phyloP scores from a whole-genome alignment of 2,113 vertebrate genomes.

The Protobothrops mucrosquamatus region DNA sequence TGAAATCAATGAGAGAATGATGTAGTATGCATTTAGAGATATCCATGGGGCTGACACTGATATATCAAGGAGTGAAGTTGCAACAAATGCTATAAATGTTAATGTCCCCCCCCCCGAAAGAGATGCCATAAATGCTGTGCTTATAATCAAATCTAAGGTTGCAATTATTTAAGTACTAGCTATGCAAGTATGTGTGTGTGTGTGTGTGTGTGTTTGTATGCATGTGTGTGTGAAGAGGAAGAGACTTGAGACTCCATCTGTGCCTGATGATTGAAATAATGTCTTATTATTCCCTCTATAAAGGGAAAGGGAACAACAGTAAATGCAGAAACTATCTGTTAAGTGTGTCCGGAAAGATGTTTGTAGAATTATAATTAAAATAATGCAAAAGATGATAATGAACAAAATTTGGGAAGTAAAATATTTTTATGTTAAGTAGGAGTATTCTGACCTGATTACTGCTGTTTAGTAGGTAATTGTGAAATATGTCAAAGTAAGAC shows the following conservation, averaged over 20 bases:
- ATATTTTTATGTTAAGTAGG: not conserved
- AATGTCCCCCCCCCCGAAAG: not conserved
- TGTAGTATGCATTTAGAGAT: not conserved
- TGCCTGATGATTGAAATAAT: not conserved
- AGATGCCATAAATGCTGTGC: not conserved
- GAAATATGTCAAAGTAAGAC: not conserved
- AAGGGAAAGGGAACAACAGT: not conserved
- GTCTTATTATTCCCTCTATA: not conserved
- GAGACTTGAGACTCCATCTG: not conserved
- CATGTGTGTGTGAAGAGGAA: not conserved
- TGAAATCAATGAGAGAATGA: not conserved
- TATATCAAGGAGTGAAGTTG: not conserved
- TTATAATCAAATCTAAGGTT: not conserved
- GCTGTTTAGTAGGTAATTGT: not conserved
- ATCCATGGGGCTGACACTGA: not conserved
- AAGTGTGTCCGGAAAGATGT: not conserved
- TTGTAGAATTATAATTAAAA: not conserved
- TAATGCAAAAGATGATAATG: not conserved
- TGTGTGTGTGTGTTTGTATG: not conserved
- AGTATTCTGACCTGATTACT: not conserved
- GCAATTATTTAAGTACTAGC: not conserved
- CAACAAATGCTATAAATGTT: not conserved
- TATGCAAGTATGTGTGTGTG: not conserved
- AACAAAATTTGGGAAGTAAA: not conserved
- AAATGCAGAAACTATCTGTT: not conserved